phyloP scores from a whole-genome alignment of 1,140 invertebrate species.

The Bombus turneri region DNA sequence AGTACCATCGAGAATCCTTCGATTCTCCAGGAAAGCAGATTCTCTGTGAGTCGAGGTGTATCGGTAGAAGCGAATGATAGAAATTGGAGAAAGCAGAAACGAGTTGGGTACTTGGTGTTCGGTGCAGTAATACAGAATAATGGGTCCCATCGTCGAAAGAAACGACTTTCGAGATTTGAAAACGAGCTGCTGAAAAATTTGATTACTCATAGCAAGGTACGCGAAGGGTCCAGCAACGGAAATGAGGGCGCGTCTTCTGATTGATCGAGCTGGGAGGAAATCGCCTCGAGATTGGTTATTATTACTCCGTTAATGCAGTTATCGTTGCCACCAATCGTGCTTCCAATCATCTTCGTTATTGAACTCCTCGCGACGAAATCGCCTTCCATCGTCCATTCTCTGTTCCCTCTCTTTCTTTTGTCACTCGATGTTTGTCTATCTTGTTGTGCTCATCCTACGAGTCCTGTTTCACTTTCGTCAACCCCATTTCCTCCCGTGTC shows the following conservation, averaged over 20 bases:
- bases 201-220: conserved; percentile 66
- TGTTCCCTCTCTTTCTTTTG: conserved; percentile 38
- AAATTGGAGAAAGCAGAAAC: neutral
- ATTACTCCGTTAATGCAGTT: conserved; percentile 80
- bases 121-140: neutral
- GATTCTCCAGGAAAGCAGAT: neutral
- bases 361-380: conserved; percentile 69
- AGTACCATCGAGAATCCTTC: neutral
- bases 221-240: conserved; percentile 67
- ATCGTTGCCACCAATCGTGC: conserved; percentile 72
- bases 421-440: neutral
- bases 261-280: conserved; percentile 80
- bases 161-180: conserved; percentile 71
- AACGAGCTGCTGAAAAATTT: conserved; percentile 76
- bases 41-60: neutral
- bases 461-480: conserved; percentile 31
- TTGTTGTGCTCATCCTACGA: neutral
- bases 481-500: conserved; percentile 27
- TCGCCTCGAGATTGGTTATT: conserved; percentile 82
- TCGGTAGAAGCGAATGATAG: neutral
- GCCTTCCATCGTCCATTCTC: conserved; percentile 48
- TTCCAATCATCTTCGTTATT: conserved; percentile 77
- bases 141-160: neutral
- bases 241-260: conserved; percentile 80
- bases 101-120: too few species aligned